Evolutionary conservation across 2,888 invertebrate genomes (phyloP).

Genomic region (Acleris cristana): DNA sequence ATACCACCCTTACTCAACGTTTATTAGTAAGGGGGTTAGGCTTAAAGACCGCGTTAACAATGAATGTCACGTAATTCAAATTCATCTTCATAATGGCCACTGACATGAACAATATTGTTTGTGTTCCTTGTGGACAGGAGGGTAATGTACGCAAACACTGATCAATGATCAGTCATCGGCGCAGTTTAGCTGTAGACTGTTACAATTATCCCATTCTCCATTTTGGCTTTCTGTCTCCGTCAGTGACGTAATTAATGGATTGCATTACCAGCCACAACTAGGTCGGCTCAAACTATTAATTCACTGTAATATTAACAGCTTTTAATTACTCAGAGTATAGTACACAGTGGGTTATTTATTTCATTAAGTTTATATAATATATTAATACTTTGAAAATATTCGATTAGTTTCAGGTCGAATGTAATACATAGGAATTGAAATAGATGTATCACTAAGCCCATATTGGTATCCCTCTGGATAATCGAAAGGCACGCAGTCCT

Average conservation of each 20-base stretch:
- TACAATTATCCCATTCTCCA: slow-evolving; percentile 27
- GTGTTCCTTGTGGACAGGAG: slow-evolving; percentile 15
- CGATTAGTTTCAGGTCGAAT: no score
- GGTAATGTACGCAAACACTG: slow-evolving; percentile 27
- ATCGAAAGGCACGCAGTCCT: slow-evolving; percentile 51
- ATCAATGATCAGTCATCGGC: slow-evolving; percentile 31
- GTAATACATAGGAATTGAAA: neutral
- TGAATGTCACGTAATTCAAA: neutral
- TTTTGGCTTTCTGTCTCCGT: slow-evolving; percentile 24
- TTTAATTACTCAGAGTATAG: neutral
- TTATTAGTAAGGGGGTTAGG: no score
- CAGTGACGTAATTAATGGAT: slow-evolving; percentile 34
- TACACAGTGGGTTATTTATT: neutral
- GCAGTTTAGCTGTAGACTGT: slow-evolving; percentile 21
- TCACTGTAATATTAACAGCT: neutral
- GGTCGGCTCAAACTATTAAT: slow-evolving; percentile 9
- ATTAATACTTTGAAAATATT: no score
- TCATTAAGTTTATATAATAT: no score
- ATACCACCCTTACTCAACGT: no score
- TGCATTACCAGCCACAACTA: slow-evolving; percentile 1
- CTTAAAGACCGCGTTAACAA: no score
- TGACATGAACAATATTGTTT: slow-evolving; percentile 16
- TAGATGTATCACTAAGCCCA: slow-evolving; percentile 43
- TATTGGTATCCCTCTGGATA: slow-evolving; percentile 51
- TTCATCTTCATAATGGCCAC: slow-evolving; percentile 5